A percentile compares a stretch with the other conserved stretches of the same genome.
Conservation (phyloP, 64 coral and sea anemone genomes). For the Pachyseris speciosa region DNA sequence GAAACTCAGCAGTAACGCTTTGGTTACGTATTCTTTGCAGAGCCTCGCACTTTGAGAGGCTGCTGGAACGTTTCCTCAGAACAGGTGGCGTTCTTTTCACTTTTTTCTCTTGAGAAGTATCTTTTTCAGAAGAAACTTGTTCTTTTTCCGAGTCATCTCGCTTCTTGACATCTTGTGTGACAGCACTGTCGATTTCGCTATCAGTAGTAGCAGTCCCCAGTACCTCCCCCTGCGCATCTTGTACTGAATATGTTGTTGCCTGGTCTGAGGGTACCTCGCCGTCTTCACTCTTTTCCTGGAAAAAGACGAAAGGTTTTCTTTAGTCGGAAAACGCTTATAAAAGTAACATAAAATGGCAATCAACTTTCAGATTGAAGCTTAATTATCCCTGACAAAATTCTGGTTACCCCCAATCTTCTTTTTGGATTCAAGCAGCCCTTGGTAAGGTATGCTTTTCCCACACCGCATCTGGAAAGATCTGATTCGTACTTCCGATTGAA, state of each 20-base stretch:
- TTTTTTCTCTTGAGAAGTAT: not conserved
- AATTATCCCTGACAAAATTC: too few relatives aligned
- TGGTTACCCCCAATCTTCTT: too few relatives aligned
- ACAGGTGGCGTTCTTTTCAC: not conserved
- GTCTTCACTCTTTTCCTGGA: not conserved
- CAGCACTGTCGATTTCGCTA: not conserved
- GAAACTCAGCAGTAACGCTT: not conserved
- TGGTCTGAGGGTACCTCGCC: not conserved
- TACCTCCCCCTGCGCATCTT: not conserved
- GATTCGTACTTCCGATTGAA: too few relatives aligned
- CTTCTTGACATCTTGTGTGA: not conserved
- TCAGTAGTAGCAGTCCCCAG: not conserved
- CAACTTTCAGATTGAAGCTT: too few relatives aligned
- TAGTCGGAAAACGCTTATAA: not conserved
- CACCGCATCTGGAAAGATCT: too few relatives aligned
- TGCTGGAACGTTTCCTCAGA: conserved; percentile 2
- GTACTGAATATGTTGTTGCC: not conserved
- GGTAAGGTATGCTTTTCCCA: too few relatives aligned
- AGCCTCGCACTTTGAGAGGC: conserved; percentile 16
- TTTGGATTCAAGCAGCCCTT: too few relatives aligned
- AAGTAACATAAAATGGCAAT: not conserved
- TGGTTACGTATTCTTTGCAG: not conserved
- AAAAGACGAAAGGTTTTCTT: too few relatives aligned
- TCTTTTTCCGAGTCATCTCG: not conserved
- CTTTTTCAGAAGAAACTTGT: not conserved